Base-by-base conservation (phyloP, 2,888 invertebrate genomes). In the Lasioglossum villosulum region DNA sequence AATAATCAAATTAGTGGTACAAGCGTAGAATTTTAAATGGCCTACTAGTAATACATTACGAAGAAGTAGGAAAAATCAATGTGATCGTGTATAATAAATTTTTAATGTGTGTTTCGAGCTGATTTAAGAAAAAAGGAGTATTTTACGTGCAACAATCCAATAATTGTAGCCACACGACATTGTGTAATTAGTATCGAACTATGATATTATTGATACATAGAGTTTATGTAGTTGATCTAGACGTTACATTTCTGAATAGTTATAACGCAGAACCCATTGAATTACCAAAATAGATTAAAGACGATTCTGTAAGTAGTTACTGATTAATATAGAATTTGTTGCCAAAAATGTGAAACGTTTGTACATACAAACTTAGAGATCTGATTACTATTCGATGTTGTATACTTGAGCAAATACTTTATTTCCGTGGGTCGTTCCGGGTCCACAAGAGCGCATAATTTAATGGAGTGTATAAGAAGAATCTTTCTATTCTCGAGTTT, bases 321-420 rank as follows among this genome's bases (percentile, higher is more conserved):
- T 77, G 16, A 78, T 86, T 34, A 27, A 37, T 74, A 56, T 79
- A 84, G 66, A 71, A 73, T 83, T 75, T 82, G 80, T 83, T 84
- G 86, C 78, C 75, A 89, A 88, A 89, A 83, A 63, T 78, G 39
- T 70, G 81, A 74, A 75, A 30, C 23, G 68, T 79, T 78, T 89
- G 77, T 80, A 83, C 37, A 85, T 83, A 82, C 70, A 66, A 75
- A 86, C 56, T 37, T 37, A 10, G 75, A 83, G 71, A 83, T 88
- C 72, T 78, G 86, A 88, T 45, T 39, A 79, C 48, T 81, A 81
- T 75, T 78, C 42, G 75, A 82, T 19, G 78, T 82, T 89, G 70
- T 70, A 81, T 84, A 84, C 79, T 37, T 68, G 68, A 86, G 85
- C 42, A 52, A 75, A 72, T 79, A 63, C 8, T 81, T 80, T 78